Percentiles rank a stretch among this genome's conserved stretches.
Evolutionary conservation across 2,888 invertebrate genomes (phyloP).

Genomic region (Encarsia formosa): DNA sequence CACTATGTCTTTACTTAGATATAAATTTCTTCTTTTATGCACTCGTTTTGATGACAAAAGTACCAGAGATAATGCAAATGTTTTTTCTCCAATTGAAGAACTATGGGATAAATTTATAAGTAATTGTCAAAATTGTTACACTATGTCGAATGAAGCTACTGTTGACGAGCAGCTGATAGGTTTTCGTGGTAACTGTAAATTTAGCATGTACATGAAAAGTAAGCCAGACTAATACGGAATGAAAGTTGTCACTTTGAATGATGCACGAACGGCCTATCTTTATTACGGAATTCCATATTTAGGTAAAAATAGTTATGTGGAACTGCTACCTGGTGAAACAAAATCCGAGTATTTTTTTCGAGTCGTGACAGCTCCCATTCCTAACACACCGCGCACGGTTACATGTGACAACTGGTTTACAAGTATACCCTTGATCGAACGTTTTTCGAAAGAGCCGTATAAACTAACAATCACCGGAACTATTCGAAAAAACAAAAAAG

Average conservation of each 20-base stretch:
- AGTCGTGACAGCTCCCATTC: slow-evolving; percentile 2
- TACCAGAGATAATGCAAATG: neutral
- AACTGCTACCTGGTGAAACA: neutral
- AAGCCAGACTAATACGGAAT: slow-evolving; percentile 43
- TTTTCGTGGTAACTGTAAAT: slow-evolving; percentile 33
- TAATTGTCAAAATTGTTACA: slow-evolving; percentile 19
- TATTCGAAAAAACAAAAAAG: slow-evolving; percentile 29
- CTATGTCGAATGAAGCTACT: slow-evolving; percentile 29
- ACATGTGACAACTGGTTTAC: slow-evolving; percentile 19
- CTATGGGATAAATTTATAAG: neutral
- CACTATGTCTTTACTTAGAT: slow-evolving; percentile 1
- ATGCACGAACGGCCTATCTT: slow-evolving; percentile 40
- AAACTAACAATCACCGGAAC: slow-evolving; percentile 28
- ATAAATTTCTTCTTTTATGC: neutral
- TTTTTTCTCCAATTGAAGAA: neutral
- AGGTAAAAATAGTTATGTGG: neutral
- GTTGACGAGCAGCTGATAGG: slow-evolving; percentile 36
- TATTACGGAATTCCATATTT: slow-evolving; percentile 3
- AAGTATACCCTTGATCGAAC: slow-evolving; percentile 12
- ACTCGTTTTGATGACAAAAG: slow-evolving; percentile 2
- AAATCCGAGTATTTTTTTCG: slow-evolving; percentile 10
- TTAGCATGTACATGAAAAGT: slow-evolving; percentile 35
- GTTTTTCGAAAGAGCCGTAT: slow-evolving; percentile 5
- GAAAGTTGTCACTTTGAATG: slow-evolving; percentile 41
- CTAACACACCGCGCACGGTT: neutral